Percentiles rank a stretch among this genome's conserved stretches.
Conservation (phyloP, 2,888 invertebrate species). For the Amaurobius ferox region DNA sequence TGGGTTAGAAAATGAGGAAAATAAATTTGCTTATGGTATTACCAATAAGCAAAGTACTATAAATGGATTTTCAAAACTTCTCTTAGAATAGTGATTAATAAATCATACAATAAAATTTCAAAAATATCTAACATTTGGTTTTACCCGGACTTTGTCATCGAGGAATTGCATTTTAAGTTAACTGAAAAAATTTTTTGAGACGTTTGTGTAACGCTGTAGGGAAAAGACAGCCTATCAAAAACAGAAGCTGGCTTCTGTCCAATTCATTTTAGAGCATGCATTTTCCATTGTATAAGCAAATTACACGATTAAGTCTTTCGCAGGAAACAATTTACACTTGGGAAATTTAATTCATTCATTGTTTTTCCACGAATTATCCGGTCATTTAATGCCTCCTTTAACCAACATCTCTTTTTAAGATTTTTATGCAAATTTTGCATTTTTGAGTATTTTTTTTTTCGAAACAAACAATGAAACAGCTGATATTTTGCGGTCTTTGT, state of each 20-base stretch:
- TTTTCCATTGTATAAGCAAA: slow-evolving; percentile 44
- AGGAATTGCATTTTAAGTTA: neutral
- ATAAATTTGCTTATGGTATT: no score
- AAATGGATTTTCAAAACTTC: no score
- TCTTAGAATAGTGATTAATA: neutral
- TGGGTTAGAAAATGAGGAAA: no score
- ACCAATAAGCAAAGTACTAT: no score
- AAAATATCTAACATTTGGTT: neutral
- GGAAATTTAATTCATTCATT: slow-evolving; percentile 15
- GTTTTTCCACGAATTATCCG: slow-evolving; percentile 19
- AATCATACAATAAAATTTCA: neutral
- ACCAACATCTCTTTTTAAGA: slow-evolving; percentile 19
- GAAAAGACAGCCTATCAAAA: slow-evolving; percentile 22
- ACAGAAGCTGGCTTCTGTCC: slow-evolving; percentile 45
- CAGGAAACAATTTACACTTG: slow-evolving; percentile 26
- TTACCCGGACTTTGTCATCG: neutral
- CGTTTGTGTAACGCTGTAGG: neutral
- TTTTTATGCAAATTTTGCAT: neutral
- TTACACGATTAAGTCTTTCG: slow-evolving; percentile 24
- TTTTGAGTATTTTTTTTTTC: neutral
- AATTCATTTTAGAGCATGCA: slow-evolving; percentile 46
- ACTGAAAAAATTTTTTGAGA: slow-evolving; percentile 4
- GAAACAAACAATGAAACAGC: neutral
- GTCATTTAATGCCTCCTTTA: slow-evolving; percentile 26
- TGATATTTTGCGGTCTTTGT: neutral